phyloP scores from a whole-genome alignment of 2,888 invertebrate species.

The Caenorhabditis sulstoni region DNA sequence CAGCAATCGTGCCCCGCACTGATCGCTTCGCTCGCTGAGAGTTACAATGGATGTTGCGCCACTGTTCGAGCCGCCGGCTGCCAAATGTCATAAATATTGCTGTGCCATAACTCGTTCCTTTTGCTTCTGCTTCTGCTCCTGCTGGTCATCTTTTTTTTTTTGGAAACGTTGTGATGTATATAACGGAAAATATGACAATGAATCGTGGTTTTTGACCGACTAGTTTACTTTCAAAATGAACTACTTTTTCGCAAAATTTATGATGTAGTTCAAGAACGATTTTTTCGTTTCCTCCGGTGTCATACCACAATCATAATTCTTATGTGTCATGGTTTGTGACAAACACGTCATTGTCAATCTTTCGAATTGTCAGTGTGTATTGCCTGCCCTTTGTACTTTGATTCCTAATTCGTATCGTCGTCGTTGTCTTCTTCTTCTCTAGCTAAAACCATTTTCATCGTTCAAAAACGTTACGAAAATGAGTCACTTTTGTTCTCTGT shows the following conservation, averaged over 20 bases:
- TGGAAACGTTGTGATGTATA: conserved; percentile 53
- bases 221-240: conserved; percentile 3
- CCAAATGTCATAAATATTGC: conserved; percentile 50
- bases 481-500: conserved; percentile 46
- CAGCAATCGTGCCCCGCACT: conserved; percentile 63
- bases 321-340: background rate
- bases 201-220: conserved; percentile 10
- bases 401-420: no score
- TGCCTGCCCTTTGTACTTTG: no score
- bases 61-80: conserved; percentile 68
- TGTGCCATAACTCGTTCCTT: background rate
- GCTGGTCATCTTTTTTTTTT: conserved; percentile 4
- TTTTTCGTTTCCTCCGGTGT: background rate
- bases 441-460: conserved; percentile 1
- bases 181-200: conserved; percentile 41
- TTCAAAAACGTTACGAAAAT: conserved; percentile 1
- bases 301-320: background rate
- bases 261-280: background rate
- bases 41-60: conserved; percentile 69
- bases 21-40: conserved; percentile 58
- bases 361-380: no score
- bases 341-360: background rate
- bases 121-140: conserved; percentile 5
- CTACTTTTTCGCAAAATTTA: background rate
- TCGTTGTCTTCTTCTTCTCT: background rate